Conservation (phyloP, 2,113 vertebrate species). For the Periophthalmus modestus region DNA sequence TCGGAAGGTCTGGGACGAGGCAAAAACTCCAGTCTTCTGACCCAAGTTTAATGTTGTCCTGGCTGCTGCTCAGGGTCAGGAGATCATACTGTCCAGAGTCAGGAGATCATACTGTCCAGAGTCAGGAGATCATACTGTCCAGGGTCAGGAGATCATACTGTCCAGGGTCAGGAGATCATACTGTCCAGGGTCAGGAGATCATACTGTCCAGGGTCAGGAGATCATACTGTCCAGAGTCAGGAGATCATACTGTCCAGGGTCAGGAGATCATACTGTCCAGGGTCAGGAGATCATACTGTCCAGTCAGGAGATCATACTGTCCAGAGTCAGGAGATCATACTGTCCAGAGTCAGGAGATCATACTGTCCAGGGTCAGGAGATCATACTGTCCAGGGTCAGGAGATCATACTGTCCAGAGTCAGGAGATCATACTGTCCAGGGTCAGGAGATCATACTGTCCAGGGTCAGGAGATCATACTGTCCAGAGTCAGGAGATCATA, state of each 20-base stretch:
- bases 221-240: slow-evolving; percentile 94
- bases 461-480: slow-evolving; percentile 92
- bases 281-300: slow-evolving; percentile 94
- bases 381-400: slow-evolving; percentile 93
- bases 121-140: slow-evolving; percentile 94
- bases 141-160: slow-evolving; percentile 92
- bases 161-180: slow-evolving; percentile 93
- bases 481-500: slow-evolving; percentile 93
- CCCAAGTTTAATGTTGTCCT: background rate
- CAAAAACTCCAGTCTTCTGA: background rate
- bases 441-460: slow-evolving; percentile 94
- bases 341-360: slow-evolving; percentile 93
- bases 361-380: slow-evolving; percentile 90
- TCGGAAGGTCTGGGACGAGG: background rate
- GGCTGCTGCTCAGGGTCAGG: background rate
- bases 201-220: slow-evolving; percentile 90
- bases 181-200: slow-evolving; percentile 92
- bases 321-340: slow-evolving; percentile 93
- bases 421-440: slow-evolving; percentile 95
- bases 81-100: no score
- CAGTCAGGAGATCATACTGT: no score
- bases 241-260: slow-evolving; percentile 94
- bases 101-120: slow-evolving; percentile 95
- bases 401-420: slow-evolving; percentile 94
- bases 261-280: slow-evolving; percentile 95